These are phyloP conservation scores for Oreochromis tanganicae DNA, from an alignment of 2,113 vertebrate genomes.

Conservation along the genomic window DNA sequence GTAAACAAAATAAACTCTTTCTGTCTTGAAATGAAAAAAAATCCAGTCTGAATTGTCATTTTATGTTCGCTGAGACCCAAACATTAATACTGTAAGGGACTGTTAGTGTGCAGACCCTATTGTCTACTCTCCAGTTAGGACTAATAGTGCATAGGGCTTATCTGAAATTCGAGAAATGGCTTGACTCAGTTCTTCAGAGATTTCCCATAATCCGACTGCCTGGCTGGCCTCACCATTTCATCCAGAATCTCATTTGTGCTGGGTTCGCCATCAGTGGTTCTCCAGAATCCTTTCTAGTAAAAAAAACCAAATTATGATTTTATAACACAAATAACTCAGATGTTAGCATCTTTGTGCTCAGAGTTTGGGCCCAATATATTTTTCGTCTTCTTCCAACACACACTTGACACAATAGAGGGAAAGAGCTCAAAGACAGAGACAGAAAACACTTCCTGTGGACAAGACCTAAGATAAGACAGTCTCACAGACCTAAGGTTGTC, in stretches of 20 bases:
- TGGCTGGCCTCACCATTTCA: neutral
- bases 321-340: neutral
- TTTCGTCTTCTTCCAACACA: neutral
- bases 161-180: neutral
- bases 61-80: accelerated
- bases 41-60: neutral
- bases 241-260: neutral
- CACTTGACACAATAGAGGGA: neutral
- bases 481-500: neutral
- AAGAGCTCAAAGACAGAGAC: neutral
- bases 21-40: neutral
- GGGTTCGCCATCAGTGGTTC: neutral
- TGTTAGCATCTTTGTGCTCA: neutral
- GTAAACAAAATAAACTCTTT: neutral
- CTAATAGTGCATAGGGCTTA: neutral
- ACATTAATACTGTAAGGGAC: neutral
- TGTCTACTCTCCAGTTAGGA: neutral
- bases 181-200: neutral
- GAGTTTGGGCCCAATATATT: neutral
- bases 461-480: neutral
- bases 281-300: neutral
- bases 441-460: neutral
- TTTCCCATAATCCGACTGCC: neutral
- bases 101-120: neutral
- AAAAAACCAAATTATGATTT: neutral